These are phyloP conservation scores for Darevskia nairensis DNA, from an alignment of 2,797 vertebrate species.

Conservation along the genomic window DNA sequence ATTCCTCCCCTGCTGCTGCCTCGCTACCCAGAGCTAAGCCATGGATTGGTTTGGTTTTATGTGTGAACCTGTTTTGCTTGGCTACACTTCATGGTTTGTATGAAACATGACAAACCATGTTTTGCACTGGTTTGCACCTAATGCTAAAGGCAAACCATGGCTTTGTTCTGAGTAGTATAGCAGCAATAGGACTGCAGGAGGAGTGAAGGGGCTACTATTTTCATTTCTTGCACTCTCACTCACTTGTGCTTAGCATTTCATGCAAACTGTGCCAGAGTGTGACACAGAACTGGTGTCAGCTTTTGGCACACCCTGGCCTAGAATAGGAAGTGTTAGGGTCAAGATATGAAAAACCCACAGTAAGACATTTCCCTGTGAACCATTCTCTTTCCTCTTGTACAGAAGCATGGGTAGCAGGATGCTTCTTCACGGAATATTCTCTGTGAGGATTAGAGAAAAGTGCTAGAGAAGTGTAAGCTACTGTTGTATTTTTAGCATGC, in stretches of 20 bases:
- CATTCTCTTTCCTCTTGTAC: neutral
- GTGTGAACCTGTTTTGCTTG: too few relatives aligned
- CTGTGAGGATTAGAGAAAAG: neutral
- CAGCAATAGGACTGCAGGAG: too few relatives aligned
- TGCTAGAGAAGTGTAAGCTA: neutral
- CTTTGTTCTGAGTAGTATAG: too few relatives aligned
- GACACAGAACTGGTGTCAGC: neutral
- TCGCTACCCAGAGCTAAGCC: too few relatives aligned
- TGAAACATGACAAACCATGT: too few relatives aligned
- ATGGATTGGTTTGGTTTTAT: too few relatives aligned
- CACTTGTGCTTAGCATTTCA: neutral
- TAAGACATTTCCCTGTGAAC: neutral
- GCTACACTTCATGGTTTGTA: too few relatives aligned
- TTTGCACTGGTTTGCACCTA: too few relatives aligned
- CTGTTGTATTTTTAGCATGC: constrained; percentile 5
- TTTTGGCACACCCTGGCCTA: neutral
- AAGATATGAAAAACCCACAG: constrained; percentile 28
- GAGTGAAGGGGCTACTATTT: too few relatives aligned
- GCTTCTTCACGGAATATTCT: neutral
- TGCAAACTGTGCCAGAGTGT: neutral
- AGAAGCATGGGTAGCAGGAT: neutral
- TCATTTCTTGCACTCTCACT: too few relatives aligned
- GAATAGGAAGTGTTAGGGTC: constrained; percentile 1
- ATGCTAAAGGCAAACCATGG: too few relatives aligned
- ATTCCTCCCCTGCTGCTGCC: too few relatives aligned